Evolutionary conservation across 1,140 invertebrate species (phyloP), one percentile per base, ranked within the genome.

Genomic region (Pogonus chalceus): DNA sequence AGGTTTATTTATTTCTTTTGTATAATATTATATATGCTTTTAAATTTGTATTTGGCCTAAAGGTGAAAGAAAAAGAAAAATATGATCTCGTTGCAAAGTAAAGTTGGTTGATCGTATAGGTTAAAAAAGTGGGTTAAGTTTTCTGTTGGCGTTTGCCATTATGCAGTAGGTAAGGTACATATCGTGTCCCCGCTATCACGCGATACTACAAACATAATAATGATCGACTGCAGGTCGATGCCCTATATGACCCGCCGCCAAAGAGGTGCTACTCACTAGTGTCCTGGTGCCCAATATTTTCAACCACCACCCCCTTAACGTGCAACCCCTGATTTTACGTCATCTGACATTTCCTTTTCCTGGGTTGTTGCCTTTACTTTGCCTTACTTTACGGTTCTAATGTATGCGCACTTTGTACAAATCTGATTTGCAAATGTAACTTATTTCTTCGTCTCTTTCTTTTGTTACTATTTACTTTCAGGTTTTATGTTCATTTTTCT

Each of bases 191-290:
- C 18, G 37, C 18, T 43, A 43, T 43, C 37, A 43, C 37, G 37
- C 37, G 37, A 43, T 7, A 12, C 37, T 43, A 43, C 18, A 43
- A 43, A 43, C 37, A 43, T 43, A 12, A 43, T 43, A 43, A 43
- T 43, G 37, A 43, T 43, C 37, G 37, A 12, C n/a, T 7, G 26
- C 26, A 31, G 14, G 26, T 14, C 26, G 26, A 14, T 31, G 26
- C 7, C 37, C 37, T 43, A 43, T n/a, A n/a, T 43, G 37, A 43
- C 37, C 37, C 18, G 18, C 18, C 18, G 37, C 4, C 7, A 12
- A 43, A 43, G 37, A 7, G 3, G 18, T 16, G 18, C 18, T 31
- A 31, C 14, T 7, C 37, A n/a, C 37, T 9, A 10, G 18, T 43
- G 18, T 43, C 37, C 37, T 16, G 18, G 7, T 43, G 37, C 9